phyloP scores from a whole-genome alignment of 2,113 vertebrate genomes.

The Anhinga anhinga region DNA sequence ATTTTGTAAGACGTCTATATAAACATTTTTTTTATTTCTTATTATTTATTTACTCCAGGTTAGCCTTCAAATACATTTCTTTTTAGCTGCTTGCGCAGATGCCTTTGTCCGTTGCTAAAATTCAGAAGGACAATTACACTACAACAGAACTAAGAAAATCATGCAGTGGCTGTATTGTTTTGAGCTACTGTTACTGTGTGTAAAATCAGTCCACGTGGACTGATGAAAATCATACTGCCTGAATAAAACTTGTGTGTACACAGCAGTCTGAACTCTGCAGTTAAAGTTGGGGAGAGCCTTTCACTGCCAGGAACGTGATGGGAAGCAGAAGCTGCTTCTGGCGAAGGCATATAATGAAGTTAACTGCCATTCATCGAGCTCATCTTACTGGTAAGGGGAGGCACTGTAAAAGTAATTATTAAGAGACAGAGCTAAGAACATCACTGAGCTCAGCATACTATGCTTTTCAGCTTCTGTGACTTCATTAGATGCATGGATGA shows the following conservation, averaged over 20 bases:
- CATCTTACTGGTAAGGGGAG: not conserved
- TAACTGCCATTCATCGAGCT: not conserved
- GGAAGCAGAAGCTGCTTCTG: conserved; percentile 21
- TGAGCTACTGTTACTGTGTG: not conserved
- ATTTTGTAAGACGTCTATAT: not conserved
- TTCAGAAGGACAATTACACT: not conserved
- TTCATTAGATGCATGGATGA: not conserved
- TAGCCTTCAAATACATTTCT: not conserved
- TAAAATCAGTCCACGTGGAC: not conserved
- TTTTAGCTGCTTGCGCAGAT: not conserved
- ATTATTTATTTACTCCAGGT: not conserved
- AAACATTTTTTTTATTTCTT: not conserved
- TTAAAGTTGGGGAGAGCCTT: not conserved
- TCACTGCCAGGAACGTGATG: not conserved
- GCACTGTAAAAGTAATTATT: not conserved
- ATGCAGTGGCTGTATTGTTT: not conserved
- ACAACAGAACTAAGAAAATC: not conserved
- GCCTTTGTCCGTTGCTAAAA: not conserved
- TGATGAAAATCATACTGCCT: not conserved
- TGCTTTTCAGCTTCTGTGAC: conserved; percentile 11
- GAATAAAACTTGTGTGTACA: not conserved
- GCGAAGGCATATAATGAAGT: not conserved
- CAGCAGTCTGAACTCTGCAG: not conserved
- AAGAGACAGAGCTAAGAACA: not conserved
- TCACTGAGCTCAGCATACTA: not conserved